Percentiles rank a stretch among this genome's conserved stretches.
These are phyloP conservation scores for Acipenser oxyrinchus DNA, from an alignment of 2,797 vertebrate species.

Conservation along the genomic window DNA sequence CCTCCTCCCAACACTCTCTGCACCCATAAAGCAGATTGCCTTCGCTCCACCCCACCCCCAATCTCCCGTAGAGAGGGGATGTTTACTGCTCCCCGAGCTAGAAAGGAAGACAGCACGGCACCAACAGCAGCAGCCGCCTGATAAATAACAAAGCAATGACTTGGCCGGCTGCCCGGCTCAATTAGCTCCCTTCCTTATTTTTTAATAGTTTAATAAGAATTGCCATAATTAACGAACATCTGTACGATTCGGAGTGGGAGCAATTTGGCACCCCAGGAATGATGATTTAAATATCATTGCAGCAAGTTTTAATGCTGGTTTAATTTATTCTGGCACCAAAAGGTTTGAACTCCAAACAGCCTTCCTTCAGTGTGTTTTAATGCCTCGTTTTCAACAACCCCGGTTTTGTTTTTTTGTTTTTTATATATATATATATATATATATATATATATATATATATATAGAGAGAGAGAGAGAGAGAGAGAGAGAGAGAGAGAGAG, in stretches of 20 bases:
- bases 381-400: too few relatives aligned
- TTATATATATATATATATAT: too few relatives aligned
- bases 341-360: not conserved
- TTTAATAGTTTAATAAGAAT: constrained; percentile 79
- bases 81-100: constrained; percentile 1
- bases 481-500: too few relatives aligned
- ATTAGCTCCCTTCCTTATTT: constrained; percentile 54
- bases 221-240: constrained; percentile 79
- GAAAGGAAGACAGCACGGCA: not conserved
- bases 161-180: constrained; percentile 45
- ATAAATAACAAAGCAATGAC: constrained; percentile 24
- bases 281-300: constrained; percentile 72
- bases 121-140: constrained; percentile 11
- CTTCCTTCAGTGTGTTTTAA: too few relatives aligned
- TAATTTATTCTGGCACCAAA: constrained; percentile 68
- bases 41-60: not conserved
- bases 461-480: too few relatives aligned
- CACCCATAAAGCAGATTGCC: constrained; percentile 6
- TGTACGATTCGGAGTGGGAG: constrained; percentile 69
- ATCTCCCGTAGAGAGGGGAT: not conserved
- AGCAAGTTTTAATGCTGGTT: constrained; percentile 72
- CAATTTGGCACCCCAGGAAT: constrained; percentile 72
- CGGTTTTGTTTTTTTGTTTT: too few relatives aligned
- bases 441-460: too few relatives aligned
- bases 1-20: not conserved